Percentiles rank a stretch among this genome's conserved stretches.
These are phyloP conservation scores for Mastomys coucha DNA, from an alignment of 2,113 vertebrate species.

Conservation along the genomic window DNA sequence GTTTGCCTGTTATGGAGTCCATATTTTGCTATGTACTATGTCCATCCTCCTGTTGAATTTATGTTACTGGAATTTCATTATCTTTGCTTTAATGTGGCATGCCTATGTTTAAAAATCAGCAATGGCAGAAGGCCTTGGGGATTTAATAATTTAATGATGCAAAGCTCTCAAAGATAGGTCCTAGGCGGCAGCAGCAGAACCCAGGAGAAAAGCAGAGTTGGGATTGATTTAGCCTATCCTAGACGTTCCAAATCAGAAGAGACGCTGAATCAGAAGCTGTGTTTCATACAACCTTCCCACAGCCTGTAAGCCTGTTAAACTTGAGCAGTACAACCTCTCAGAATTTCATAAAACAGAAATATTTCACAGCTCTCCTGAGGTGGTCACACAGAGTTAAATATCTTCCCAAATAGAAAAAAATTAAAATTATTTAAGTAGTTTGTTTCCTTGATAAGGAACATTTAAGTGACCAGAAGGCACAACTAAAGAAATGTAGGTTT, in stretches of 20 bases:
- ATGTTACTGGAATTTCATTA: neutral
- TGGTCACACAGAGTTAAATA: constrained; percentile 26
- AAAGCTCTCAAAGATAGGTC: constrained; percentile 9
- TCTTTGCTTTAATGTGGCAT: neutral
- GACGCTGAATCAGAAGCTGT: neutral
- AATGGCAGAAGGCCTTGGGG: neutral
- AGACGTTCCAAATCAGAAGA: neutral
- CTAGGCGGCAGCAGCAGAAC: neutral
- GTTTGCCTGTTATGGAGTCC: neutral
- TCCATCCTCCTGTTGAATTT: neutral
- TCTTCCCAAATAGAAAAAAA: neutral
- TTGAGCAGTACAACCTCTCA: constrained; percentile 19
- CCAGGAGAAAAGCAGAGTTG: neutral
- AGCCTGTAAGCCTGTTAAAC: neutral
- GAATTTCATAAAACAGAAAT: constrained; percentile 51
- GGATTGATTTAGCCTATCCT: neutral
- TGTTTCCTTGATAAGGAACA: constrained; percentile 50
- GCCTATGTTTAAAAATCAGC: neutral
- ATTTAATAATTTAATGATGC: constrained; percentile 9
- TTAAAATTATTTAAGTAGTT: constrained; percentile 46
- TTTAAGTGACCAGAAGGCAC: constrained; percentile 43
- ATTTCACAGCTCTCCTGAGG: constrained; percentile 43
- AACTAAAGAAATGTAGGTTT: neutral
- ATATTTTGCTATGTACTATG: too few relatives aligned
- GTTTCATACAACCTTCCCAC: neutral